Percentiles rank a stretch among this genome's conserved stretches.
phyloP scores from a whole-genome alignment of 1,140 invertebrate genomes.

The Melitaea cinxia region DNA sequence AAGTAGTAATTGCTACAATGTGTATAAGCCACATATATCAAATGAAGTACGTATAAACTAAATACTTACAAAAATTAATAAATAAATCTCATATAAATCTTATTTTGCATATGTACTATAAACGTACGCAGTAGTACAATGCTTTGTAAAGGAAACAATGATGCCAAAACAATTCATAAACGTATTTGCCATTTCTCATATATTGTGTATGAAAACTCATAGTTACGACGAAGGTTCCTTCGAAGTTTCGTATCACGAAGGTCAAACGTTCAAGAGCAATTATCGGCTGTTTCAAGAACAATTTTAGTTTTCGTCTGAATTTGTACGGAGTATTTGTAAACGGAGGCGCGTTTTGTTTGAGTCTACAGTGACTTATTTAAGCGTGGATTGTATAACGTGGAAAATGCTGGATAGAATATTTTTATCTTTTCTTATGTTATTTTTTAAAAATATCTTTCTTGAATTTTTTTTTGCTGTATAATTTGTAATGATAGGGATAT shows the following conservation, averaged over 20 bases:
- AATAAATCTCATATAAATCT: no score
- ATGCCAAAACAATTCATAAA: no score
- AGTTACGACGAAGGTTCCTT: background rate
- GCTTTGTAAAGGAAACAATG: no score
- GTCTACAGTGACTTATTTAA: background rate
- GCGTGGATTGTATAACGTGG: background rate
- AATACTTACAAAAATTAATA: no score
- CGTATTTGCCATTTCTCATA: background rate
- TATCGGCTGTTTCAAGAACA: conserved; percentile 14
- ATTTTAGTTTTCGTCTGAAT: conserved; percentile 13
- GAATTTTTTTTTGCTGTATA: background rate
- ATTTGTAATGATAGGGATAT: background rate
- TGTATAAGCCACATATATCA: no score
- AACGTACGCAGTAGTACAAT: no score
- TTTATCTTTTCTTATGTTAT: background rate
- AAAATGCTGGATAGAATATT: background rate
- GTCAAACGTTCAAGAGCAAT: no score
- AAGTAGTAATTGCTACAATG: no score
- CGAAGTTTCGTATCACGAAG: conserved; percentile 8
- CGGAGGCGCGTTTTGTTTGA: conserved; percentile 2
- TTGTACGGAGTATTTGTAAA: conserved; percentile 6
- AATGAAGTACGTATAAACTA: no score
- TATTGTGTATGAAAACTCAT: background rate
- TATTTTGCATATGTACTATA: no score
- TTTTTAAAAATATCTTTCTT: background rate